These are phyloP conservation scores for Gallinago stenura DNA, from an alignment of 2,797 vertebrate species.

Conservation along the genomic window DNA sequence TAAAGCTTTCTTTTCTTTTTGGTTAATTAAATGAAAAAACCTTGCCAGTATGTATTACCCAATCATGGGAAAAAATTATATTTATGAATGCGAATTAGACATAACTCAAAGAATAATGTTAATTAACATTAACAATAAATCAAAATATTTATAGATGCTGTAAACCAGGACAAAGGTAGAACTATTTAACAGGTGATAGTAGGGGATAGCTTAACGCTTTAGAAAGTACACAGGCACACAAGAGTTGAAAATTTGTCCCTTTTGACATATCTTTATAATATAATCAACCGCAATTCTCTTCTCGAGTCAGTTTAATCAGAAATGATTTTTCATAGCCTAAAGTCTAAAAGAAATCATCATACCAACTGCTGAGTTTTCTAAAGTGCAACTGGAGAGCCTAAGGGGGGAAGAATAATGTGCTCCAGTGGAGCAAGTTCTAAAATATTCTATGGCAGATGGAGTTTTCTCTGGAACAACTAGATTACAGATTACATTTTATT, in stretches of 20 bases:
- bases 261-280: not conserved
- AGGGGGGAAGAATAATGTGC: not conserved
- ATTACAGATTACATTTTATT: not conserved
- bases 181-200: not conserved
- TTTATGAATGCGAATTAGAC: not conserved
- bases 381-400: conserved; percentile 19
- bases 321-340: conserved; percentile 29
- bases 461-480: not conserved
- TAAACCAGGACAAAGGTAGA: not conserved
- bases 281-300: conserved; percentile 18
- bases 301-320: conserved; percentile 18
- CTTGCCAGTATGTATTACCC: not conserved
- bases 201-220: not conserved
- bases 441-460: not conserved
- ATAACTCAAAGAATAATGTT: not conserved
- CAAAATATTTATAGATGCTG: not conserved
- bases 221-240: not conserved
- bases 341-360: conserved; percentile 15
- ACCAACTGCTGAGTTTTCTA: conserved; percentile 29
- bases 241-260: not conserved
- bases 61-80: not conserved
- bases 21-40: not conserved
- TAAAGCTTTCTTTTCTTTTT: not conserved
- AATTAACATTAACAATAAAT: not conserved
- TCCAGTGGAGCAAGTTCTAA: conserved; percentile 5